phyloP scores from a whole-genome alignment of 2,888 invertebrate species.

The Apamea sordens region DNA sequence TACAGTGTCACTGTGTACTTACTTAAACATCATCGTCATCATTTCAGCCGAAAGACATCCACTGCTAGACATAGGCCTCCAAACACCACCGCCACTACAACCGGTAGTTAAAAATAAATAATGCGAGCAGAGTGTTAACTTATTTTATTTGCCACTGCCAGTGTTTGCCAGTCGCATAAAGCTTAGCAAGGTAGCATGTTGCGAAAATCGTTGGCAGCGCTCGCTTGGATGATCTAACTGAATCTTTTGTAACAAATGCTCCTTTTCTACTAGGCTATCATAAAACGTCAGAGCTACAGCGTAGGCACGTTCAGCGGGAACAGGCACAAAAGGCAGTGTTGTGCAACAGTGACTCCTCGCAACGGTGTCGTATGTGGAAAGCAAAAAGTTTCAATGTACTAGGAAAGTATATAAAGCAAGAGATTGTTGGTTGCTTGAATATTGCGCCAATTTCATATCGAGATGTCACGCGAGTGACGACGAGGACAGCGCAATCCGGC shows the following conservation, averaged over 20 bases:
- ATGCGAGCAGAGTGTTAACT: neutral
- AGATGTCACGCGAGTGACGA: conserved; percentile 10
- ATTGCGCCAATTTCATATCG: conserved; percentile 27
- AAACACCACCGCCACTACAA: too few relatives aligned
- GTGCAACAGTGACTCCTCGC: conserved; percentile 49
- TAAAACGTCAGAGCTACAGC: conserved; percentile 30
- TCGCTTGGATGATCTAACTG: conserved; percentile 38
- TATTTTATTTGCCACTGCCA: conserved; percentile 44
- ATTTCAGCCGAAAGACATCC: too few relatives aligned
- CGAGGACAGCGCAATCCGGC: conserved; percentile 27
- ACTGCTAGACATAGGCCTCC: too few relatives aligned
- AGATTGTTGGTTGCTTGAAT: conserved; percentile 15
- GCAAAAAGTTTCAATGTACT: conserved; percentile 64
- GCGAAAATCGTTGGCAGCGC: conserved; percentile 43
- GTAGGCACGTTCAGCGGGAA: conserved; percentile 18
- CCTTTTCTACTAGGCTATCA: conserved; percentile 64
- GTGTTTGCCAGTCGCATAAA: conserved; percentile 32
- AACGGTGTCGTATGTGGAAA: conserved; percentile 59
- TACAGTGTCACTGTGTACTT: neutral
- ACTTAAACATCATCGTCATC: too few relatives aligned
- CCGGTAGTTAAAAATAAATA: neutral
- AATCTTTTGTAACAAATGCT: conserved; percentile 65
- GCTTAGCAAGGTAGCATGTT: conserved; percentile 30
- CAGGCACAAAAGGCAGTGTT: conserved; percentile 38
- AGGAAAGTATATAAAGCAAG: conserved; percentile 33